A percentile compares a stretch with the other conserved stretches of the same genome.
Conservation (phyloP, 2,888 invertebrate genomes). For the Drosophila stalkeri region DNA sequence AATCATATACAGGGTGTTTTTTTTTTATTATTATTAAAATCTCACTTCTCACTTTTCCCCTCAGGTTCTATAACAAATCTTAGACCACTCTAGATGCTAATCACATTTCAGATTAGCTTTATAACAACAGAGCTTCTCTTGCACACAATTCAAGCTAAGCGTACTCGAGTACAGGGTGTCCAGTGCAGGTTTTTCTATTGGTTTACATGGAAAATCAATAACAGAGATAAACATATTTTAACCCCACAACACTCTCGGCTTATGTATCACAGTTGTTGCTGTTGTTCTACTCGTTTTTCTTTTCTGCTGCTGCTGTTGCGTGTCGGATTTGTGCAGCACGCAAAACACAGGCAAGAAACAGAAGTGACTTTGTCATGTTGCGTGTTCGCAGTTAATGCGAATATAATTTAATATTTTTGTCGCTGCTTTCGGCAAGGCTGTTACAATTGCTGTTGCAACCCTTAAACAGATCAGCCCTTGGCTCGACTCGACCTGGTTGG, state of each 20-base stretch:
- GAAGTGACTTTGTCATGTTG: conserved; percentile 69
- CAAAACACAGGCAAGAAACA: conserved; percentile 59
- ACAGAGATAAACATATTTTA: conserved; percentile 11
- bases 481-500: conserved; percentile 14
- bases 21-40: not conserved
- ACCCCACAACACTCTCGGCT: conserved; percentile 14
- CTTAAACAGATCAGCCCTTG: conserved; percentile 13
- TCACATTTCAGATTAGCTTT: not conserved
- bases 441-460: conserved; percentile 50
- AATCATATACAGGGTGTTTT: not conserved
- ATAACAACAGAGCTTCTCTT: not conserved
- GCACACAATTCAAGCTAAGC: not conserved
- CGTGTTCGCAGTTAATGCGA: conserved; percentile 74
- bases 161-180: conserved; percentile 30
- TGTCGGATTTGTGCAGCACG: conserved; percentile 68
- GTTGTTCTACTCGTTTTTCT: not conserved
- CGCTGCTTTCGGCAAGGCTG: conserved; percentile 56
- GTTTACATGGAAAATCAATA: conserved; percentile 31
- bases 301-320: conserved; percentile 36
- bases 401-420: conserved; percentile 74
- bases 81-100: not conserved
- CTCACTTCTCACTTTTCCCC: not conserved
- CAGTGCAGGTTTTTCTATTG: not conserved
- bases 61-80: not conserved
- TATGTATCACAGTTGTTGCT: conserved; percentile 5